phyloP scores from a whole-genome alignment of 1,140 invertebrate genomes.

The Solenopsis fugax region DNA sequence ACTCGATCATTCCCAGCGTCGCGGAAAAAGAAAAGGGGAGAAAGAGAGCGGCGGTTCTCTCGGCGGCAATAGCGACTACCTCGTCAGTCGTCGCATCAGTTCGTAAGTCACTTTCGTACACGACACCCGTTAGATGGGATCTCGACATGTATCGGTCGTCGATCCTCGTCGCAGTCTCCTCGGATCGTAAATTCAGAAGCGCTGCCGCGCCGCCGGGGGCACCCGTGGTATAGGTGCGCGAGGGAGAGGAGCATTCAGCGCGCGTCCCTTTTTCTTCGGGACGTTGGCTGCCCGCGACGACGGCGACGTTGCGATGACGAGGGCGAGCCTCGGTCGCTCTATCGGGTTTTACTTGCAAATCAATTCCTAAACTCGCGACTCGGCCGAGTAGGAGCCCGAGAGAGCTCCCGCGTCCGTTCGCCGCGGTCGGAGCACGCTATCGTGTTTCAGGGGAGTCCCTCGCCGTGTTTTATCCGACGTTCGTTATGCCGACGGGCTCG shows the following conservation, averaged over 20 bases:
- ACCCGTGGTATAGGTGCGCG: conserved; percentile 42
- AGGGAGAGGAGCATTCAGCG: conserved; percentile 36
- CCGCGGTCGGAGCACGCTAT: conserved; percentile 59
- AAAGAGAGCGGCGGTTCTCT: background rate
- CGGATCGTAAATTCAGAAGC: conserved; percentile 80
- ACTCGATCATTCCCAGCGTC: conserved; percentile 35
- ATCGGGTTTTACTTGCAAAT: conserved; percentile 84
- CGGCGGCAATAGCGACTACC: background rate
- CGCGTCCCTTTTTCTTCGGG: conserved; percentile 40
- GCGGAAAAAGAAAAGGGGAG: background rate
- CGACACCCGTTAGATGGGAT: conserved; percentile 76
- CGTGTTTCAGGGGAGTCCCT: conserved; percentile 70
- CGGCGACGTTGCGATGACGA: conserved; percentile 67
- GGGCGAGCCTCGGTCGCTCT: conserved; percentile 39
- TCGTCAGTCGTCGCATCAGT: conserved; percentile 60
- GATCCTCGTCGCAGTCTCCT: conserved; percentile 74
- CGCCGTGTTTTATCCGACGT: conserved; percentile 83
- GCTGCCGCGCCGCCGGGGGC: conserved; percentile 51
- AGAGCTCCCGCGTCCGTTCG: background rate
- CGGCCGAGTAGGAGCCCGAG: conserved; percentile 1
- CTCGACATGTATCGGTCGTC: conserved; percentile 76
- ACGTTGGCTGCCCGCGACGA: conserved; percentile 45
- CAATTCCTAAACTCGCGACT: conserved; percentile 79
- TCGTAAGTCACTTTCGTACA: conserved; percentile 69
- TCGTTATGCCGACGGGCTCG: conserved; percentile 78